These are phyloP conservation scores for Numenius phaeopus DNA, from an alignment of 2,797 vertebrate species.

Conservation along the genomic window DNA sequence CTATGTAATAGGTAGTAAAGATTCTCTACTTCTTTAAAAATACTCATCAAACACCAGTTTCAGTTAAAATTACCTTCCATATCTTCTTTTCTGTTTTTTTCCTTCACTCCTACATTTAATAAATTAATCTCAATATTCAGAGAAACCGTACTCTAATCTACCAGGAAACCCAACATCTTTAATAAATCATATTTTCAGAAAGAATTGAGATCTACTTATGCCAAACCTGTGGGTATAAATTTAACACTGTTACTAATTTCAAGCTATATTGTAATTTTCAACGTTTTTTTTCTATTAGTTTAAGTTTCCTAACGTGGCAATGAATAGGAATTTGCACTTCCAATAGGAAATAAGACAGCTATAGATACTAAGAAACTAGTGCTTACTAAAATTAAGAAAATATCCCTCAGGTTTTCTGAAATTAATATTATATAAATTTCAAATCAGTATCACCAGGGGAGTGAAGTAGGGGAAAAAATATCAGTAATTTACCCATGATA, in stretches of 20 bases:
- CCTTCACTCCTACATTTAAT: not conserved
- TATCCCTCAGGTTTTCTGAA: not conserved
- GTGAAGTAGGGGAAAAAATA: not conserved
- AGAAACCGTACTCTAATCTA: not conserved
- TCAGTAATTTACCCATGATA: slow-evolving; percentile 90
- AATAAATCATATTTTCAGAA: not conserved
- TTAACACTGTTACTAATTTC: not conserved
- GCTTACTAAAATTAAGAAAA: not conserved
- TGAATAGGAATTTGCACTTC: not conserved
- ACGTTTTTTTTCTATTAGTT: not conserved
- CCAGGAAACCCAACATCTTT: not conserved
- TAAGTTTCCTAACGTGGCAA: not conserved
- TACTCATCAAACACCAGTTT: not conserved
- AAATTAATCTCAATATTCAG: not conserved
- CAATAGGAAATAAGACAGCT: not conserved
- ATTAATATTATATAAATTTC: not conserved
- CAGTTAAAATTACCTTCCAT: not conserved
- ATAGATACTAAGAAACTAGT: not conserved
- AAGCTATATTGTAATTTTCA: not conserved
- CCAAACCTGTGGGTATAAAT: not conserved
- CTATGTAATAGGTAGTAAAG: not conserved
- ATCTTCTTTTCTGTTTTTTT: not conserved
- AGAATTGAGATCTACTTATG: not conserved
- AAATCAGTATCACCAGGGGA: not conserved
- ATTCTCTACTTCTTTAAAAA: not conserved